Percentiles rank a stretch among this genome's conserved stretches.
Conservation (phyloP, 1,140 invertebrate genomes). For the Philaenus spumarius region DNA sequence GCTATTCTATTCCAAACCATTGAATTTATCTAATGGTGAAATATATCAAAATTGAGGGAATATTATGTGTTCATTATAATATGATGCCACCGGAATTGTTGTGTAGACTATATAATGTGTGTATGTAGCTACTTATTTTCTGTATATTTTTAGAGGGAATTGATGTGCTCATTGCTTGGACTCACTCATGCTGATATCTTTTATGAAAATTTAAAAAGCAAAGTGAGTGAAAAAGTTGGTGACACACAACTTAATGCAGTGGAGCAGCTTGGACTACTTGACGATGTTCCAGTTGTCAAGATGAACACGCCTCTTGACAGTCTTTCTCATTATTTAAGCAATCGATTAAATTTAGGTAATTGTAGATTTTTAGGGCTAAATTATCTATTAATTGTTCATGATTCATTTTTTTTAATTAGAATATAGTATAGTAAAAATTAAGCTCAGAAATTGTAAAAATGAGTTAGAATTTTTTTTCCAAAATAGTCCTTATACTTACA, state of each 20-base stretch:
- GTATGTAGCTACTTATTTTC: too few species aligned
- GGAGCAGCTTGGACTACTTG: constrained; percentile 81
- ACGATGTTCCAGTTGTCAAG: constrained; percentile 72
- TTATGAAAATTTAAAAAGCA: constrained; percentile 84
- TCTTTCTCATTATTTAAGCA: constrained; percentile 81
- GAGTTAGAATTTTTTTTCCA: too few species aligned
- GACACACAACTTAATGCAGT: constrained; percentile 60
- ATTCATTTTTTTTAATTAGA: too few species aligned
- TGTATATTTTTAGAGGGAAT: constrained; percentile 55
- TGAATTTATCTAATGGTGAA: too few species aligned
- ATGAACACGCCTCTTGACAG: constrained; percentile 85
- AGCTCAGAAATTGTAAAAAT: too few species aligned
- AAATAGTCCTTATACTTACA: too few species aligned
- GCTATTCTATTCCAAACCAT: too few species aligned
- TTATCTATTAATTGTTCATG: too few species aligned
- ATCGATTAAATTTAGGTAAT: constrained; percentile 51
- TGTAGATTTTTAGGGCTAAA: not conserved
- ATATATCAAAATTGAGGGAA: too few species aligned
- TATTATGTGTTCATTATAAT: not conserved
- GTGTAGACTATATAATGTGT: not conserved
- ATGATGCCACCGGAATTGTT: not conserved
- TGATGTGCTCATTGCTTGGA: constrained; percentile 81
- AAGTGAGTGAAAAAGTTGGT: constrained; percentile 68
- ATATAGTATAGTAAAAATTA: too few species aligned
- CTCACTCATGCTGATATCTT: constrained; percentile 82